Conservation (phyloP, 2,797 vertebrate genomes). For the Lateolabrax maculatus region DNA sequence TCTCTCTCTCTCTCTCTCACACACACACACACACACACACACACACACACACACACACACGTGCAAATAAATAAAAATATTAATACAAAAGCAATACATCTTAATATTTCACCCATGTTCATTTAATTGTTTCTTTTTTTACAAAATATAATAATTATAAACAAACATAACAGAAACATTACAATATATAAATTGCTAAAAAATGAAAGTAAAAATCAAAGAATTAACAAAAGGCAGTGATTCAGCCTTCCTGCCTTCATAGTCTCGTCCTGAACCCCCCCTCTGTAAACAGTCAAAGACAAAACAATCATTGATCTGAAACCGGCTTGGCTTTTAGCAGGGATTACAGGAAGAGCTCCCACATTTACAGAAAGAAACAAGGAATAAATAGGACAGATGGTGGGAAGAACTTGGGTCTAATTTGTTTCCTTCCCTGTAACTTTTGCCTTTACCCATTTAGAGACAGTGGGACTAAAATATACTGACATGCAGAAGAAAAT, state of each 20-base stretch:
- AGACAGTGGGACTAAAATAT: background rate
- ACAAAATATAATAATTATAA: slow-evolving; percentile 82
- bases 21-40: too few relatives aligned
- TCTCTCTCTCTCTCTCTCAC: too few relatives aligned
- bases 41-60: background rate
- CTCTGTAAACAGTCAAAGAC: slow-evolving; percentile 57
- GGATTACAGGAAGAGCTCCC: slow-evolving; percentile 5
- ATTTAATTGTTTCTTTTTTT: slow-evolving; percentile 66
- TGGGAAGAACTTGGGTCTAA: background rate
- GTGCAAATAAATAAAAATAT: background rate
- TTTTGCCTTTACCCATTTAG: slow-evolving; percentile 9
- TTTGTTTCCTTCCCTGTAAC: background rate
- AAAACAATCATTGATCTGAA: slow-evolving; percentile 48
- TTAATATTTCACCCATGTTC: slow-evolving; percentile 35
- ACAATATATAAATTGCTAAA: slow-evolving; percentile 74
- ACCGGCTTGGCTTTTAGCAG: slow-evolving; percentile 17
- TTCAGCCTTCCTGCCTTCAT: slow-evolving; percentile 37
- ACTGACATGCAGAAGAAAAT: background rate
- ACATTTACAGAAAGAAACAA: slow-evolving; percentile 20
- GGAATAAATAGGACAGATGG: slow-evolving; percentile 48
- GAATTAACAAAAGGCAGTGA: slow-evolving; percentile 68
- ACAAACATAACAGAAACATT: slow-evolving; percentile 70
- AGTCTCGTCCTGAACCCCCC: slow-evolving; percentile 20
- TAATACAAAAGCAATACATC: background rate
- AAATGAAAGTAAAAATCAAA: slow-evolving; percentile 47